These are phyloP conservation scores for Bombus consobrinus DNA, from an alignment of 1,140 invertebrate genomes.

Conservation along the genomic window DNA sequence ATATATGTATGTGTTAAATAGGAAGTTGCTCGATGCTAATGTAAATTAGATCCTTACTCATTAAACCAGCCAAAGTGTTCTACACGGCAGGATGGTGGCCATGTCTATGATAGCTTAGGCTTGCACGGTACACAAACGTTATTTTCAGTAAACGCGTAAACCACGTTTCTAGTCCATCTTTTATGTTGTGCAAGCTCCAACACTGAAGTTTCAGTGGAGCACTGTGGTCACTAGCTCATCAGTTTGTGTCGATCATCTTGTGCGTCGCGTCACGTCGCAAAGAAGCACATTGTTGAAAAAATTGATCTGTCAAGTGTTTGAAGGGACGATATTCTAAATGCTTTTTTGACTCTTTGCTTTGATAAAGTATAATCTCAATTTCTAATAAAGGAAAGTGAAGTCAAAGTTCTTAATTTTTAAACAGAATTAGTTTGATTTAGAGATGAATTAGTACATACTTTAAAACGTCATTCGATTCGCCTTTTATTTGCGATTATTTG, in stretches of 20 bases:
- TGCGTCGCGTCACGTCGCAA: no score
- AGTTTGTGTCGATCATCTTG: neutral
- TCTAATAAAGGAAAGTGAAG: neutral
- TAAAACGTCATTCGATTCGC: neutral
- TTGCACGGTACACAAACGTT: neutral
- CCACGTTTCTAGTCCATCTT: neutral
- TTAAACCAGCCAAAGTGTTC: constrained; percentile 12
- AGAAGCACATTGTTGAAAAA: neutral
- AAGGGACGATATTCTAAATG: neutral
- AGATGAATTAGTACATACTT: neutral
- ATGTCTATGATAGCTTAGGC: neutral
- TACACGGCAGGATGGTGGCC: neutral
- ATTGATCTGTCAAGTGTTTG: neutral
- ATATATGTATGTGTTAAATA: neutral
- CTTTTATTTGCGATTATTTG: neutral
- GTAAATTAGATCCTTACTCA: constrained; percentile 42
- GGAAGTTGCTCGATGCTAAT: constrained; percentile 7
- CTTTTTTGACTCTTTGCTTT: neutral
- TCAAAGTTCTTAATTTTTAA: neutral
- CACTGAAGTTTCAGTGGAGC: neutral
- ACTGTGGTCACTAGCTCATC: neutral
- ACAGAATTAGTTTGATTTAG: neutral
- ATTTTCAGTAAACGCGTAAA: neutral
- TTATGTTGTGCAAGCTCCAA: neutral
- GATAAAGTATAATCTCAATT: neutral